Evolutionary conservation across 2,797 vertebrate species (phyloP), one percentile per base, ranked within the genome.

Genomic region (Sandelia bainsii): DNA sequence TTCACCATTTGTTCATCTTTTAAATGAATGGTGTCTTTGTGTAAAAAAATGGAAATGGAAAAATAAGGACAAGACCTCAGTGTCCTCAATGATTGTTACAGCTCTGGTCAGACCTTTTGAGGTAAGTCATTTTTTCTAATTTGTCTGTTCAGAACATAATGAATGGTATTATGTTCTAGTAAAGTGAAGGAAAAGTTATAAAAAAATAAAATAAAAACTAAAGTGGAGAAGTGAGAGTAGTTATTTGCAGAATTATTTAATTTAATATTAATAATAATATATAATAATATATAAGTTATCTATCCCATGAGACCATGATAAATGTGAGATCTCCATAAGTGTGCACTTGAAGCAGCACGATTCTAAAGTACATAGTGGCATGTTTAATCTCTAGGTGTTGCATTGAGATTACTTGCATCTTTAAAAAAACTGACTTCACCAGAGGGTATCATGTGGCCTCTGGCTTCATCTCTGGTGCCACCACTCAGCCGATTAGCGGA

Each of bases 401-500:
- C 39, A 34, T 8, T 39, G 20, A 54, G 29, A 73, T 23, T 13
- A 27, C n/a, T 40, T 44, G 64, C 7, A 62, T 77, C 49, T 80
- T 19, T 5, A 14, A 20, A 19, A 32, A 29, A 37, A 56, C 14
- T 13, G 62, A 45, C 61, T 52, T 80, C 25, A 67, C 60, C 44
- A 42, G 49, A 78, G 77, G 77, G 63, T 62, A 62, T 60, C 42
- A 1, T 45, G 46, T 54, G 58, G 37, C 65, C 68, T 20, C 2
- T 46, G 69, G 79, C 54, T 69, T 59, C 58, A 62, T 62, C 72
- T 40, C 53, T 54, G 72, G 46, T 37, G 1, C 69, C 67, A 42
- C 66, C 63, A 37, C 80, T 75, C 70, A n/a, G 61, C 32, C 14
- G 66, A 80, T 86, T 79, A 79, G 76, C 45, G 0, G 57, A 69